Evolutionary conservation across 2,888 invertebrate species (phyloP), one percentile per base, ranked within the genome.

Genomic region (Mechanitis messenoides): DNA sequence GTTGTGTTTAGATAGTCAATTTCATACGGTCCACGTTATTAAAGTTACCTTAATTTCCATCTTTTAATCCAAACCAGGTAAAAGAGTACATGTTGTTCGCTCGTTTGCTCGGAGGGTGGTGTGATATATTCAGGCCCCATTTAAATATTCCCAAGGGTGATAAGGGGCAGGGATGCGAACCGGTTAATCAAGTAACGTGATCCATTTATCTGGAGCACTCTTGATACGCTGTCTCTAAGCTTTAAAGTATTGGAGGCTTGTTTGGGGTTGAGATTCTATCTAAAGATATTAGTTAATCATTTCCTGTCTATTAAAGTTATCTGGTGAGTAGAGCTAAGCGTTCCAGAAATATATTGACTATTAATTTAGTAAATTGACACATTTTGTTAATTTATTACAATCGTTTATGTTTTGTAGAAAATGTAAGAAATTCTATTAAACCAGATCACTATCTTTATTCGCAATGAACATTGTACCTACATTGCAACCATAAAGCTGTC

Each of bases 121-220:
- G 87, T 86, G 87, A 87, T 88, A 83, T 86, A 87, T 87, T 87
- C 87, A 81, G 81, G 81, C 77, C 85, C 85, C 86, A 86, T 87
- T 88, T 88, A 88, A 89, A 88, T 87, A 88, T 89, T 87, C 88
- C 87, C 87, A 81, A 74, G 86, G 87, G 87, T 84, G 87, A 84
- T 86, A 86, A 87, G 83, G 87, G 84, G 85, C 78, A 83, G 86
- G 86, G 86, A 85, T 87, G 85, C 80, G 83, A 79, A 78, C 82
- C 83, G 86, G 87, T 88, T 89, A 89, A 89, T 89, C 88, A 89
- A 88, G 89, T 89, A 88, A 88, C 88, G 87, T 86, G 88, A 89
- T 87, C 88, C 87, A 87, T 89, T 89, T 89, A 89, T 89, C 86
- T 85, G 80, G 83, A 86, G 87, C 78, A 82, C 85, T 85, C 86